Conservation (phyloP, 2,797 vertebrate species). For the Thamnophis elegans region DNA sequence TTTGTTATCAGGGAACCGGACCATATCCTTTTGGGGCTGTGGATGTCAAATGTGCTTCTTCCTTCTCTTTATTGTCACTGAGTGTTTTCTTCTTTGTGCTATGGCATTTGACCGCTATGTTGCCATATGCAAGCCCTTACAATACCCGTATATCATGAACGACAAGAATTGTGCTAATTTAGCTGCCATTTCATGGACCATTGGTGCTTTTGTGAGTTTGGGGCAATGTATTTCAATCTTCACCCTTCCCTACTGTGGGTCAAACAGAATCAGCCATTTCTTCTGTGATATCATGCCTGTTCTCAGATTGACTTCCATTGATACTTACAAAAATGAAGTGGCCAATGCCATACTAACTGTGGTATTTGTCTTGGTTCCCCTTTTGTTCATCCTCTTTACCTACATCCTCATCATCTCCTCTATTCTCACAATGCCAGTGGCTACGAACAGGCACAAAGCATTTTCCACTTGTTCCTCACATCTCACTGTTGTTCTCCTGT, state of each 20-base stretch:
- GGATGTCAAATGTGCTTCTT: too few species aligned
- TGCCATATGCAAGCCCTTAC: constrained; percentile 57
- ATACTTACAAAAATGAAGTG: constrained; percentile 46
- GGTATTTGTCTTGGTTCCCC: constrained; percentile 57
- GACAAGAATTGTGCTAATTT: constrained; percentile 18
- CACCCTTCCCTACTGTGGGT: constrained; percentile 47
- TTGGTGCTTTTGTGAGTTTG: constrained; percentile 45
- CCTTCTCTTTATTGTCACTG: too few species aligned
- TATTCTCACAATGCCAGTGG: constrained; percentile 35
- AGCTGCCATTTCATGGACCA: constrained; percentile 50
- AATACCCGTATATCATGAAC: constrained; percentile 46
- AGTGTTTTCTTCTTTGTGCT: too few species aligned
- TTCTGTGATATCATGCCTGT: constrained; percentile 56
- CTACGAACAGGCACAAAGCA: not conserved
- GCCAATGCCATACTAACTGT: constrained; percentile 39
- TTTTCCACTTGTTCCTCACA: constrained; percentile 65
- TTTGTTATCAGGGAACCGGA: too few species aligned
- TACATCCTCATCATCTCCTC: constrained; percentile 44
- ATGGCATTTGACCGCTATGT: not conserved
- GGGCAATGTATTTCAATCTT: constrained; percentile 52
- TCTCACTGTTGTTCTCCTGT: constrained; percentile 35
- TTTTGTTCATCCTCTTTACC: constrained; percentile 69
- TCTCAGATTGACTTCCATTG: constrained; percentile 35
- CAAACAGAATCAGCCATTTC: constrained; percentile 48
- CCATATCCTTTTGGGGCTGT: too few species aligned